phyloP scores from a whole-genome alignment of 1,140 invertebrate genomes.

The Lordiphosa collinella region DNA sequence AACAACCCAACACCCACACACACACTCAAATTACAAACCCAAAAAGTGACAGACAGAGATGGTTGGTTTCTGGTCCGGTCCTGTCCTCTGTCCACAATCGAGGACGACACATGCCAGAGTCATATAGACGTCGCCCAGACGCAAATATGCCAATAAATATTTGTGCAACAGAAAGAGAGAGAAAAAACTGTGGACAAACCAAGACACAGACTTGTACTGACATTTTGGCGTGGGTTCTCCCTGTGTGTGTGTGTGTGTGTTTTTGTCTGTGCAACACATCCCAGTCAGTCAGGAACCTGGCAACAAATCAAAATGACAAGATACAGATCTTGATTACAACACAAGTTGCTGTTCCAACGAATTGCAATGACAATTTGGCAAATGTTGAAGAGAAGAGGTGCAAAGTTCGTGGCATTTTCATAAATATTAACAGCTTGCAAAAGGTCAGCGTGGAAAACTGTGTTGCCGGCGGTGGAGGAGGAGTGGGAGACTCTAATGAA shows the following conservation, averaged over 20 bases:
- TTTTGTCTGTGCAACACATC: constrained; percentile 6
- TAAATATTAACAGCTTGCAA: constrained; percentile 52
- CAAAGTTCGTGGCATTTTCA: constrained; percentile 54
- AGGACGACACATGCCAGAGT: constrained; percentile 24
- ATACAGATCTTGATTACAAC: constrained; percentile 57
- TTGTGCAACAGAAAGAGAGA: constrained; percentile 20
- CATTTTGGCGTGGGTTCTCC: constrained; percentile 1
- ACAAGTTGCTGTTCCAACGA: constrained; percentile 20
- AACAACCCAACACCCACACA: background rate
- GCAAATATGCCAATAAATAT: constrained; percentile 46
- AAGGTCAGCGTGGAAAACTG: constrained; percentile 24
- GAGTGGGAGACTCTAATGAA: constrained; percentile 32
- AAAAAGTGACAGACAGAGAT: constrained; percentile 12
- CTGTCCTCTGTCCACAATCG: background rate
- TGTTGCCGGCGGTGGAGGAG: background rate
- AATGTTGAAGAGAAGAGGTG: constrained; percentile 32
- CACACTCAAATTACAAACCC: background rate
- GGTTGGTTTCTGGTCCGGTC: background rate
- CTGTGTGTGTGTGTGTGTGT: no score
- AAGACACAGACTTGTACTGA: constrained; percentile 3
- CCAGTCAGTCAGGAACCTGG: constrained; percentile 14
- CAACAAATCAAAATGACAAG: constrained; percentile 54
- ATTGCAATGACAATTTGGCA: constrained; percentile 57
- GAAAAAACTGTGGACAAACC: background rate
- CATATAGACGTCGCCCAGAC: constrained; percentile 50